Conservation (phyloP, 64 coral and sea anemone species). For the Actinia tenebrosa region DNA sequence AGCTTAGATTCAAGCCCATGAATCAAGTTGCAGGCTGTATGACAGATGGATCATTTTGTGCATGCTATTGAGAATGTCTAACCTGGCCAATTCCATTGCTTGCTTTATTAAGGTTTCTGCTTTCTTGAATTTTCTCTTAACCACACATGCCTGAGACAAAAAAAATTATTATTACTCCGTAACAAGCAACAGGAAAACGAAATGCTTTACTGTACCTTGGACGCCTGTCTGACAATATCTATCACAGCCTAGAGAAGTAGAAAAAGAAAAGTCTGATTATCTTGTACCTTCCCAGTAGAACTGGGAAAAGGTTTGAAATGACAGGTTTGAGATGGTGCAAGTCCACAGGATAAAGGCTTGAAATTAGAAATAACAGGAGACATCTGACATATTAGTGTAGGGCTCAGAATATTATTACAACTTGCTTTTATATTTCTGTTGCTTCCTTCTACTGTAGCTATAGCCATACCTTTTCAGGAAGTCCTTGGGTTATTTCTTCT, state of each 20-base stretch:
- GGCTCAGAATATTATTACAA: too few species aligned
- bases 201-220: constrained; percentile 31
- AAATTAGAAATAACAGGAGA: too few species aligned
- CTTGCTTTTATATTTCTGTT: too few species aligned
- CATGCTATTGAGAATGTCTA: not conserved
- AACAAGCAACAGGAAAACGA: not conserved
- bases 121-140: constrained; percentile 95
- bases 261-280: not conserved
- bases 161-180: not conserved
- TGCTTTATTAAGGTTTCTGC: constrained; percentile 92
- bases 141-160: constrained; percentile 84
- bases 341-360: too few species aligned
- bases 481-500: not conserved
- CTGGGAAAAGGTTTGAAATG: not conserved
- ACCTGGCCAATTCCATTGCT: constrained; percentile 90
- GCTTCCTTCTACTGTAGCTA: too few species aligned
- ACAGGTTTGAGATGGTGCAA: not conserved
- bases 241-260: constrained; percentile 47
- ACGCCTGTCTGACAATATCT: constrained; percentile 63
- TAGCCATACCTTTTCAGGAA: not conserved
- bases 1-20: too few species aligned
- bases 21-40: too few species aligned
- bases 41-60: too few species aligned
- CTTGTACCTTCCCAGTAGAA: too few species aligned
- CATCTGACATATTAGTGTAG: too few species aligned